Conservation (phyloP, 2,113 vertebrate species). For the Narcine bancroftii region DNA sequence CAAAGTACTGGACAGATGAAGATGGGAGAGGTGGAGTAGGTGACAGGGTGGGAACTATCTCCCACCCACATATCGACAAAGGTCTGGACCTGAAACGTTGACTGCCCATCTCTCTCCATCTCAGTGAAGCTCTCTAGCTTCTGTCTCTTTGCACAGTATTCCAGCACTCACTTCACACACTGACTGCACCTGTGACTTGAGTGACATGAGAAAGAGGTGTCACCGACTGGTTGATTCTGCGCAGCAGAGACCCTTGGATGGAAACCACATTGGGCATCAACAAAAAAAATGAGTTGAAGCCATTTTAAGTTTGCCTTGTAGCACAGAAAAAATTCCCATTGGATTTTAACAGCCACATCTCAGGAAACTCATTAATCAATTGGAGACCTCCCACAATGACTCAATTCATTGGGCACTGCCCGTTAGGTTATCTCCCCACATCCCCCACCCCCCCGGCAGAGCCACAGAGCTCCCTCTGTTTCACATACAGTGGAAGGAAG, state of each 20-base stretch:
- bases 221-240: background rate
- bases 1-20: too few species aligned
- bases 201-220: background rate
- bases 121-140: too few species aligned
- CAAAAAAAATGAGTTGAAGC: background rate
- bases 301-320: background rate
- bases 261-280: background rate
- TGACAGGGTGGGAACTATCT: too few species aligned
- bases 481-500: background rate
- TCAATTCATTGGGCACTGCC: background rate
- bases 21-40: too few species aligned
- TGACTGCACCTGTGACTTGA: background rate
- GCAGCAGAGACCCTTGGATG: background rate
- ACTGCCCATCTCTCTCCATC: too few species aligned
- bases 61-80: too few species aligned
- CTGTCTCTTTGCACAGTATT: too few species aligned
- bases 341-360: background rate
- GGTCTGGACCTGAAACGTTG: too few species aligned
- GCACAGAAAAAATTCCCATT: background rate
- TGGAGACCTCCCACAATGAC: background rate
- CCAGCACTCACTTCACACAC: background rate
- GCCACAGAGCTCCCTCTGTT: background rate
- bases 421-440: background rate
- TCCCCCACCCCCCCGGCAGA: background rate
- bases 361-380: background rate